Evolutionary conservation across 2,888 invertebrate species (phyloP), one percentile per base, ranked within the genome.

Genomic region (Sisyra terminalis): DNA sequence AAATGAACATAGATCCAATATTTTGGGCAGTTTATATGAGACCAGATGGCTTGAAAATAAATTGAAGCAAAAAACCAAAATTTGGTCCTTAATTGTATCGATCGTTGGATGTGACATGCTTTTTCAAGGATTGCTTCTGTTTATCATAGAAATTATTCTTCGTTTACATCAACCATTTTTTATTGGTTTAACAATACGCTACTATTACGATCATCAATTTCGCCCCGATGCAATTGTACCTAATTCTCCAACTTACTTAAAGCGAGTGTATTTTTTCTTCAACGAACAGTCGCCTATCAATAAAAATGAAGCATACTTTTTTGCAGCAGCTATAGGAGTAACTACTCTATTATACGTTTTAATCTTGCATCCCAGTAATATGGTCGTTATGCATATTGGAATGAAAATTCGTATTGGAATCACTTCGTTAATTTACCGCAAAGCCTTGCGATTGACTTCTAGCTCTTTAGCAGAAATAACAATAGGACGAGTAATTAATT

Each of bases 381-480:
- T 80, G 52, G 72, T 67, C 36, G 65, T 70, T 24, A 67, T 71
- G 51, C 74, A 78, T 53, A 66, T 74, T 9, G 85, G 85, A 29
- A 78, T 83, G 80, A 69, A 76, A 54, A 62, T 83, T 30, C 65
- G 85, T 48, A 66, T 83, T 1, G 80, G 83, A 0, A 73, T 75
- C 44, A 76, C 81, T 51, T 74, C 80, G 0, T 58, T 86, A 2
- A 69, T 87, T 55, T 85, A 79, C 53, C 71, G 80, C 61, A 87
- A 87, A 71, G 7, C 37, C 6, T 60, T 89, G 36, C 71, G 75
- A 30, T 24, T 24, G 7, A 24, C 24, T 24, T 24, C 24, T 24
- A 24, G 24, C 7, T 24, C 24, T 3, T 11, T 15, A 15, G 17
- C 37, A 16, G 11, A 40, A 40, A 75, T 77, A 2, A 78, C 79